phyloP scores from a whole-genome alignment of 64 coral and sea anemone species.

The Montipora foliosa region DNA sequence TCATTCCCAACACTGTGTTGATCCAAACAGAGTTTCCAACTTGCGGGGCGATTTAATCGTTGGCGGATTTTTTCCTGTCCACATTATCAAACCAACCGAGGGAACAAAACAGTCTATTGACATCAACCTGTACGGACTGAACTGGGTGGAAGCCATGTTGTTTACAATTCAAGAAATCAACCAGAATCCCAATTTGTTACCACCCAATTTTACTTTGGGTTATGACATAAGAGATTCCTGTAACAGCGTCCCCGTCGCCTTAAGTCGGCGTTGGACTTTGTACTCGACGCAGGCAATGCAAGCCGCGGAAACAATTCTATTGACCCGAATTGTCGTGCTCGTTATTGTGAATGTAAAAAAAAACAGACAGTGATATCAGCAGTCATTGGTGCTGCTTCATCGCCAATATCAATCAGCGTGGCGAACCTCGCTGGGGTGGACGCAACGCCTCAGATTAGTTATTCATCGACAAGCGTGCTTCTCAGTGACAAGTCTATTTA shows the following conservation, averaged over 20 bases:
- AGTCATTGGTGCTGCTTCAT: constrained; percentile 86
- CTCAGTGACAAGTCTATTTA: constrained; percentile 79
- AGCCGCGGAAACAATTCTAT: not conserved
- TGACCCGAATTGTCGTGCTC: constrained; percentile 3
- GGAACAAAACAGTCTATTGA: constrained; percentile 28
- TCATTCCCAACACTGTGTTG: constrained; percentile 13
- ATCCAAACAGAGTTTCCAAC: not conserved
- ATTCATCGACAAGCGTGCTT: constrained; percentile 84
- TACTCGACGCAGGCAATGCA: constrained; percentile 50
- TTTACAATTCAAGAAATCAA: constrained; percentile 82
- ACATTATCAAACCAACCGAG: constrained; percentile 27
- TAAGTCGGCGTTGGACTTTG: constrained; percentile 69
- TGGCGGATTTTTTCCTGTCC: constrained; percentile 85
- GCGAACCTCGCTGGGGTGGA: constrained; percentile 69
- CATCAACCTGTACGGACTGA: constrained; percentile 79
- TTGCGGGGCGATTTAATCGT: constrained; percentile 38
- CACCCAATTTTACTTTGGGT: constrained; percentile 66
- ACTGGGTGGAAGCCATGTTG: constrained; percentile 94
- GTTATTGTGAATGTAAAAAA: constrained; percentile 17
- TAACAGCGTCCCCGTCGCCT: constrained; percentile 78
- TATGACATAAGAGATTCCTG: constrained; percentile 94
- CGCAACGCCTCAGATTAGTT: constrained; percentile 87
- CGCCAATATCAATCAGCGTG: constrained; percentile 77
- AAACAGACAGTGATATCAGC: constrained; percentile 56
- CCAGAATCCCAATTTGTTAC: constrained; percentile 15